Evolutionary conservation across 2,888 invertebrate genomes (phyloP).

Genomic region (Cephus pulcher): DNA sequence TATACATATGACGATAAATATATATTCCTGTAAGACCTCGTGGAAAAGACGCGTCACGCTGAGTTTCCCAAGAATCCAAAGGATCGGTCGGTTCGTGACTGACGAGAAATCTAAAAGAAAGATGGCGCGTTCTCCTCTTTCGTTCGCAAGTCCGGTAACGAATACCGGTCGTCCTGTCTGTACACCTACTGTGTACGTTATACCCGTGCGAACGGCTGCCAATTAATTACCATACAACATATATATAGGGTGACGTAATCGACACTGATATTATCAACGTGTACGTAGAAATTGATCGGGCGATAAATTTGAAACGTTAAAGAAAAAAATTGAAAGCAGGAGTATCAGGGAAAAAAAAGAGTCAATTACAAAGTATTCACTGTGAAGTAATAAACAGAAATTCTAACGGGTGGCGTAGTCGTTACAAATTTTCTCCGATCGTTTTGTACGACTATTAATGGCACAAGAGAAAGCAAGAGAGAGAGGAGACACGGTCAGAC

Average conservation of each 20-base stretch:
- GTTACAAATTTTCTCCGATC: neutral
- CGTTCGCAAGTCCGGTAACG: neutral
- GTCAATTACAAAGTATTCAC: neutral
- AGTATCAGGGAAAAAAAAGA: neutral
- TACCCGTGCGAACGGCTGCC: neutral
- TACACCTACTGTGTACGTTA: neutral
- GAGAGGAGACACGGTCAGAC: constrained; percentile 11
- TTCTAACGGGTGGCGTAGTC: constrained; percentile 1
- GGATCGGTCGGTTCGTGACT: neutral
- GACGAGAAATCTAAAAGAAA: neutral
- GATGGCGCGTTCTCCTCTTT: neutral
- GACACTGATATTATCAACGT: neutral
- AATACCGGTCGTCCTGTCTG: neutral
- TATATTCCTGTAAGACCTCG: neutral
- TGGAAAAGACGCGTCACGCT: neutral
- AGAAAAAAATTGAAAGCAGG: neutral
- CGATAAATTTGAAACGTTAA: neutral
- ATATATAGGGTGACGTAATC: neutral
- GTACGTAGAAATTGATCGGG: neutral
- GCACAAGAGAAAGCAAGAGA: constrained; percentile 1
- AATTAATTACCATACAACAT: neutral
- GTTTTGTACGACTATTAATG: neutral
- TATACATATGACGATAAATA: neutral
- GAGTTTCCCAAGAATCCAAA: neutral
- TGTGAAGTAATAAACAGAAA: neutral